phyloP scores from a whole-genome alignment of 2,888 invertebrate species.

The Chironomus tentans region DNA sequence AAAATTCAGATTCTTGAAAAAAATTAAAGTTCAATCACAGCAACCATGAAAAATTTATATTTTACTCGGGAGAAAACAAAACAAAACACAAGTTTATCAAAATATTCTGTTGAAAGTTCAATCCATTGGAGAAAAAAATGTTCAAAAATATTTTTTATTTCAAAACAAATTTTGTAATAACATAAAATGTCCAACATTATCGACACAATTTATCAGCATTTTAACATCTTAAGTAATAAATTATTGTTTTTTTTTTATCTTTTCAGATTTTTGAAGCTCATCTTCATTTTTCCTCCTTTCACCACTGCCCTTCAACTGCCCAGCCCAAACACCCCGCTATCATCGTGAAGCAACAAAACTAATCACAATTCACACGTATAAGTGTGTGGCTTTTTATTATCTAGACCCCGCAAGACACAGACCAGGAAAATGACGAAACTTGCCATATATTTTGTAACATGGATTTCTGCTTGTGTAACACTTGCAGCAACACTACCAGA shows the following conservation, averaged over 20 bases:
- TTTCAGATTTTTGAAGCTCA: constrained; percentile 13
- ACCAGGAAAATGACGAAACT: constrained; percentile 26
- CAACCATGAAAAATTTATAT: too few relatives aligned
- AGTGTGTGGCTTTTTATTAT: background rate
- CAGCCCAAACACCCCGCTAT: background rate
- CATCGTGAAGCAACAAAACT: background rate
- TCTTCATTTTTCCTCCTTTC: background rate
- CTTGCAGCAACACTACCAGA: constrained; percentile 16
- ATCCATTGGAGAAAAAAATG: too few relatives aligned
- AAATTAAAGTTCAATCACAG: too few relatives aligned
- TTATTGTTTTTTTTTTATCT: background rate
- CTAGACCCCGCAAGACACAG: background rate
- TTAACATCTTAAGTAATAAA: background rate
- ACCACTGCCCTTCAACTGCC: constrained; percentile 8
- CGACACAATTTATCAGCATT: background rate
- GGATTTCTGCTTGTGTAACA: constrained; percentile 23
- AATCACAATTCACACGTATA: background rate
- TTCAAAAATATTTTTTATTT: too few relatives aligned
- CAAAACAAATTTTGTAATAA: too few relatives aligned
- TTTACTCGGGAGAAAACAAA: too few relatives aligned
- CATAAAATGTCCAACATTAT: too few relatives aligned
- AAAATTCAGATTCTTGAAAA: too few relatives aligned
- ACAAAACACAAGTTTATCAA: too few relatives aligned
- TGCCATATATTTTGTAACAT: constrained; percentile 25
- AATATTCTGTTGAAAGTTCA: too few relatives aligned